Base-by-base conservation (phyloP, 2,113 vertebrate species). In the Corvus moneduloides region DNA sequence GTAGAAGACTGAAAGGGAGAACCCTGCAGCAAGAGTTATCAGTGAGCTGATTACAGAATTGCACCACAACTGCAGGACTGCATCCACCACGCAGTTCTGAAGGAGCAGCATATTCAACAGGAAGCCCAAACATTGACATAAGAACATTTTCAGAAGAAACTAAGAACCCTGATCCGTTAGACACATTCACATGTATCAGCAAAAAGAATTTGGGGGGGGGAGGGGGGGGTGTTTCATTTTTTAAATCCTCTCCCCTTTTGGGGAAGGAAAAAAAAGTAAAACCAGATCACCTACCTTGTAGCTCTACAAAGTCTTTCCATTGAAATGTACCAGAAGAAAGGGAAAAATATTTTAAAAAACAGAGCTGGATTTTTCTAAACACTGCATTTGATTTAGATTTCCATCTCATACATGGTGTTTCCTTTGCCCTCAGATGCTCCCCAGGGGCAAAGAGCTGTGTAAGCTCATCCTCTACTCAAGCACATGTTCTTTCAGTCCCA, bases 261-360 rank as follows among this genome's bases (percentile, higher is more conserved):
- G 23, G 4, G 3, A 71, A 67, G 19, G 8, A 17, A 13, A 72
- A 73, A 55, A 37, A 59, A 63, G 35, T 73, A 69, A 88, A 94
- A 61, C 39, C 28, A 69, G 11, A 51, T 28, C 1, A 10, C 20
- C 79, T 76, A 44, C 51, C 55, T 21, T 71, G 33, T 30, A 87
- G 72, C 5, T 69, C 37, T 78, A 68, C 30, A 59, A 84, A 79
- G 23, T 39, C 37, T 80, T 88, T 83, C 76, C 59, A 86, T 11
- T 86, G 55, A 92, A 83, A 93, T 35, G 26, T 67, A 86, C 20
- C 63, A 87, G 49, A 89, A 95, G 30, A 66, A 93, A 93, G 27
- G 26, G 27, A 61, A 46, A 86, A 84, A 41, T 14, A 64, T 52
- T 66, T 82, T 30, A 2, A 43, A 72, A 90, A 82, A 37, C 27